Conservation (phyloP, 2,888 invertebrate species). For the Hedya salicella region DNA sequence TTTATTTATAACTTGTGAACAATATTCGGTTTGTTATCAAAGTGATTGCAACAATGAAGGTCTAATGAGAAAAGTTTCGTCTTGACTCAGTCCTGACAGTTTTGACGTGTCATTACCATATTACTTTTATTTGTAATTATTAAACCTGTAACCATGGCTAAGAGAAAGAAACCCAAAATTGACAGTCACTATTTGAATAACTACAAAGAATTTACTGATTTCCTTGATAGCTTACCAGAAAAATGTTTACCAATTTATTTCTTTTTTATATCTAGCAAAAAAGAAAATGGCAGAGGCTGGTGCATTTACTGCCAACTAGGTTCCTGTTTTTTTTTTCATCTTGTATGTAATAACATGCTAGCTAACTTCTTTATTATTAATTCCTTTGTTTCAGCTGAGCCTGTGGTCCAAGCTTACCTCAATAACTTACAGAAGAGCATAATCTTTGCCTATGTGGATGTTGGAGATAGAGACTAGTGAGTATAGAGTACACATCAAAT, state of each 20-base stretch:
- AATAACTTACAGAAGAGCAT: constrained; percentile 85
- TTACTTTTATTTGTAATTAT: not conserved
- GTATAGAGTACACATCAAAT: no score
- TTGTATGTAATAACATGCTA: constrained; percentile 9
- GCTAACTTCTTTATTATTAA: constrained; percentile 41
- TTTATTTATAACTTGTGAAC: no score
- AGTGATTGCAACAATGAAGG: constrained; percentile 2
- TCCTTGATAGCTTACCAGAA: constrained; percentile 55
- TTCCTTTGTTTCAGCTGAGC: constrained; percentile 87
- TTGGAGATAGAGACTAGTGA: constrained; percentile 91
- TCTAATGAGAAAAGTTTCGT: not conserved
- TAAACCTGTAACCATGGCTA: constrained; percentile 45
- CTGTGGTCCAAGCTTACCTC: constrained; percentile 89
- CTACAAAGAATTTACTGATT: constrained; percentile 65
- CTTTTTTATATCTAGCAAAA: constrained; percentile 71
- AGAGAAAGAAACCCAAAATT: constrained; percentile 48
- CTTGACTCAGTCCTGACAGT: not conserved
- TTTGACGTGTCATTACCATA: not conserved
- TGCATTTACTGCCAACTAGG: constrained; percentile 84
- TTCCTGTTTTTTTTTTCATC: constrained; percentile 46
- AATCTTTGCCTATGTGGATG: constrained; percentile 90
- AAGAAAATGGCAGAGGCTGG: constrained; percentile 91
- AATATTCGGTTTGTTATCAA: no score
- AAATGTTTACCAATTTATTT: constrained; percentile 73
- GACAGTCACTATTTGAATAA: constrained; percentile 56